Percentiles rank a stretch among this genome's conserved stretches.
These are phyloP conservation scores for Hydrolagus affinis DNA, from an alignment of 2,113 vertebrate genomes.

Conservation along the genomic window DNA sequence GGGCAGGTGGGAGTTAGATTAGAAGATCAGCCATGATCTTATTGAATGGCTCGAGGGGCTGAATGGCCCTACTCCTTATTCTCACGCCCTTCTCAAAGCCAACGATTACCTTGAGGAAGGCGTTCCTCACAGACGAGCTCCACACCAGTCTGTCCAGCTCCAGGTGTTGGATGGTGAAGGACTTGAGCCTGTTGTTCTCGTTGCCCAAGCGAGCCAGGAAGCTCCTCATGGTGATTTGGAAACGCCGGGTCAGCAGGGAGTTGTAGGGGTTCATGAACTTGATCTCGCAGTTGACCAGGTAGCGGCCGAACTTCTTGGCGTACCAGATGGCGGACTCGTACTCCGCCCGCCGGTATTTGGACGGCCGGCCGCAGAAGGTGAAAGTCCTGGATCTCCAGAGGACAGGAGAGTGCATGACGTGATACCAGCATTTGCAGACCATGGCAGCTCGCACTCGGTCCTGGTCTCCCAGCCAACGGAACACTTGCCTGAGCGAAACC, in stretches of 20 bases:
- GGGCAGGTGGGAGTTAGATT: too few species aligned
- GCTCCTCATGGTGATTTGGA: slow-evolving; percentile 50
- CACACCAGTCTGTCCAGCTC: slow-evolving; percentile 52
- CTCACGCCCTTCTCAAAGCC: too few species aligned
- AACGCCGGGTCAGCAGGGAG: slow-evolving; percentile 46
- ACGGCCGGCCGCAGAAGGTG: slow-evolving; percentile 49
- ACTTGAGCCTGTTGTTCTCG: slow-evolving; percentile 45
- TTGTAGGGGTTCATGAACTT: slow-evolving; percentile 50
- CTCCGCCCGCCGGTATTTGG: slow-evolving; percentile 37
- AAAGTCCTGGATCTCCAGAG: slow-evolving; percentile 58
- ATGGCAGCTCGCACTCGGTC: slow-evolving; percentile 52
- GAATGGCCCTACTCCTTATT: too few species aligned
- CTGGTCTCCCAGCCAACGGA: slow-evolving; percentile 52
- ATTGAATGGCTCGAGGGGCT: too few species aligned
- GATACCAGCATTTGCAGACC: slow-evolving; percentile 58
- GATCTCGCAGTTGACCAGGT: slow-evolving; percentile 56
- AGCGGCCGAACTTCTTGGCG: slow-evolving; percentile 51
- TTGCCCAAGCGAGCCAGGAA: slow-evolving; percentile 50
- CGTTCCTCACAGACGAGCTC: slow-evolving; percentile 43
- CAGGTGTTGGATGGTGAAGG: slow-evolving; percentile 51
- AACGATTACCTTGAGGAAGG: slow-evolving; percentile 41
- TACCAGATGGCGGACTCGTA: slow-evolving; percentile 51
- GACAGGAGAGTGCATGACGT: slow-evolving; percentile 48
- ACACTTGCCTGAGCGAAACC: slow-evolving; percentile 50
- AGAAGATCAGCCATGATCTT: too few species aligned